Base-by-base conservation (phyloP, 2,797 vertebrate species). In the Acanthornis magna region DNA sequence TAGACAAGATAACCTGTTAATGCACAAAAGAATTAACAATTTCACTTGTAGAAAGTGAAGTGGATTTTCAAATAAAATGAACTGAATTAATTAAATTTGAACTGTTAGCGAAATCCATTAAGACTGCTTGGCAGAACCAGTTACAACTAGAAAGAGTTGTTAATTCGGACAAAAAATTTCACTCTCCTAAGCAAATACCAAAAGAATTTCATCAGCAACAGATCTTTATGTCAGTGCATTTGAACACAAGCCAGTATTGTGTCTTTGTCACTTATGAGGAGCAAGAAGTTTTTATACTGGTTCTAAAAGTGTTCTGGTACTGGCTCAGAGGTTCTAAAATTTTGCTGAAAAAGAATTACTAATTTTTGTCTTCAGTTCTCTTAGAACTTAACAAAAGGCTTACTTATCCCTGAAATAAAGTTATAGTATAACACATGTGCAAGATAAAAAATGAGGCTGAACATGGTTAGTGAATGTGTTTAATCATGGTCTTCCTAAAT, bases 1-100 rank as follows among this genome's bases (percentile, higher is more conserved):
- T 62, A 99, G 61, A 83, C 98, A 99, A 0, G 97, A 98, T 73
- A 99, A 97, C 96, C 99, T 99, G 97, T 55, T 77, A 91, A 83
- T 5, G 26, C 21, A 87, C 42, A 71, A 65, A 42, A 88, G 17
- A 36, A 76, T 21, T 13, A 73, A 76, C 20, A 58, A 60, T 32
- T 50, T 82, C 13, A 42, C 2, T 61, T 78, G 45, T 23, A 84
- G 84, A 79, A 85, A 29, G 11, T 34, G 18, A n/a, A 60, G 9
- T n/a, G 15, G 14, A 60, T 79, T 77, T 86, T 90, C 29, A 81
- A 65, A 63, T 36, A 75, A 89, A 77, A 85, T 48, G 0, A 61
- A 60, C 34, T 3, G 4, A 54, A 63, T 50, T 54, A 50, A 88
- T 82, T 91, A 63, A 13, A 73, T 74, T 53, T 27, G 19, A 34